Conservation (phyloP, 2,113 vertebrate species). For the Gymnorhina tibicen region DNA sequence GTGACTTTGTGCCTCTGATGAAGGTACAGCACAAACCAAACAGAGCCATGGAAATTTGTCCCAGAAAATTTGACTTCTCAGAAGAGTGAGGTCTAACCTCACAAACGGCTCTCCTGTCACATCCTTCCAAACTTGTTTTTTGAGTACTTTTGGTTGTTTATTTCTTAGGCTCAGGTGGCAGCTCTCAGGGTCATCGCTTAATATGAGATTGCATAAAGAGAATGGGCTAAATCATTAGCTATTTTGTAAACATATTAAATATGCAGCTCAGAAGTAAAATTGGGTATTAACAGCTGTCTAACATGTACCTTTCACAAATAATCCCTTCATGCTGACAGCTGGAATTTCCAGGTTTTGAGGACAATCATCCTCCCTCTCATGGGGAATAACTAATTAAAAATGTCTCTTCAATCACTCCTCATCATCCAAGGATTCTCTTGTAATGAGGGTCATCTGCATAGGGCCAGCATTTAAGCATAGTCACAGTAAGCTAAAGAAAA, state of each 20-base stretch:
- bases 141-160: neutral
- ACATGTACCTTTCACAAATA: neutral
- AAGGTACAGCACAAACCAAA: neutral
- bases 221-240: neutral
- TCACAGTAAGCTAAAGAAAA: neutral
- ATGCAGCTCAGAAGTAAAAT: neutral
- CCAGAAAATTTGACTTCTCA: neutral
- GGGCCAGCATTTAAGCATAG: neutral
- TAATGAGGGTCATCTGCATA: neutral
- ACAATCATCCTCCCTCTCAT: neutral
- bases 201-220: neutral
- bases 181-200: neutral
- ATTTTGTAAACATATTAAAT: neutral
- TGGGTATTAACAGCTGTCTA: neutral
- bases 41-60: neutral
- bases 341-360: neutral
- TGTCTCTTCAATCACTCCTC: neutral
- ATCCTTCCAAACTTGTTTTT: neutral
- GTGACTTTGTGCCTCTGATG: neutral
- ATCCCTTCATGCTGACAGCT: neutral
- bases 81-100: neutral
- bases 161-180: neutral
- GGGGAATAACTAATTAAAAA: neutral
- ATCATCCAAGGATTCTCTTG: neutral
- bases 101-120: neutral